phyloP scores from a whole-genome alignment of 1,140 invertebrate species.

The Hormaphis cornu region DNA sequence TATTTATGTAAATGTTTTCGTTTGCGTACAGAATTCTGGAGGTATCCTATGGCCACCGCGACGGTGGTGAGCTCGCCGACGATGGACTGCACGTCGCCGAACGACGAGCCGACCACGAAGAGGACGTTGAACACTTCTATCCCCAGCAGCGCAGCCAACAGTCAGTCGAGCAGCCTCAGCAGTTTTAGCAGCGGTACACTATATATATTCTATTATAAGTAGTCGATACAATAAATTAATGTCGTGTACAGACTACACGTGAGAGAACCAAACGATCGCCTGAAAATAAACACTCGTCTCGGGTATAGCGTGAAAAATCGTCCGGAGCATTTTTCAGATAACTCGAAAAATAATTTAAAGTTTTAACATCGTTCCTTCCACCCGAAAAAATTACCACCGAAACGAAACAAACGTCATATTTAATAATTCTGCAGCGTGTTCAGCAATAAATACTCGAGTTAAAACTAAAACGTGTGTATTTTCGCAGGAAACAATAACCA shows the following conservation, averaged over 20 bases:
- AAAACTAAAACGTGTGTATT: too few relatives aligned
- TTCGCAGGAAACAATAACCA: conserved; percentile 23
- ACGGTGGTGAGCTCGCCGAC: conserved; percentile 46
- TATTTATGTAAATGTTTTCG: neutral
- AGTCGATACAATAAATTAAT: neutral
- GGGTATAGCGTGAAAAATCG: too few relatives aligned
- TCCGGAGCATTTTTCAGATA: too few relatives aligned
- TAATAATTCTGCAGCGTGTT: too few relatives aligned
- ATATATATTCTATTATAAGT: neutral
- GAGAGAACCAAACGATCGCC: too few relatives aligned
- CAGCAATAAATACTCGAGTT: too few relatives aligned
- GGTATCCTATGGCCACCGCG: conserved; percentile 69
- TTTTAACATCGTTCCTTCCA: too few relatives aligned
- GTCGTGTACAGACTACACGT: too few relatives aligned
- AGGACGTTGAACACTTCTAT: conserved; percentile 34
- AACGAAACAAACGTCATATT: too few relatives aligned
- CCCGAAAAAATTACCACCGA: too few relatives aligned
- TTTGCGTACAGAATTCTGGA: conserved; percentile 65
- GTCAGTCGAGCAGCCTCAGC: conserved; percentile 47
- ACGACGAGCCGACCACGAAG: conserved; percentile 1
- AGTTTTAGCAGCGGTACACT: conserved; percentile 50
- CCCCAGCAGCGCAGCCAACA: conserved; percentile 37
- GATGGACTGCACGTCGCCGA: conserved; percentile 41
- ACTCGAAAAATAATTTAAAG: too few relatives aligned
- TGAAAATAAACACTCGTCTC: too few relatives aligned